Evolutionary conservation across 2,888 invertebrate genomes (phyloP).

Genomic region (Exephanes ischioxanthus): DNA sequence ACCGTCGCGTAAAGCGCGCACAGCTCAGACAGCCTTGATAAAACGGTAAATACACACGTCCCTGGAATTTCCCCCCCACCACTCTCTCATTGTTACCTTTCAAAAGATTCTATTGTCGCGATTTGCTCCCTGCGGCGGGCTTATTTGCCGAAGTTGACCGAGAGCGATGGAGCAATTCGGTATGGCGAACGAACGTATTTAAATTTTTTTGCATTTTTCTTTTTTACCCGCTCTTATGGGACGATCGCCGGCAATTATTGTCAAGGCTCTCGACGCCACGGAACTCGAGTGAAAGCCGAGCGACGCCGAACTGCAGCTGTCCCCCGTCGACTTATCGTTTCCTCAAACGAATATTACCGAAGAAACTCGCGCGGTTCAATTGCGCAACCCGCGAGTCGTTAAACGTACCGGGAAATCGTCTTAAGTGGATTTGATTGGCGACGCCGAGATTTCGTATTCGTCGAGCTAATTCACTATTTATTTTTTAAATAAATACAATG

Average conservation of each 20-base stretch:
- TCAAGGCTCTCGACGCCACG: conserved; percentile 5
- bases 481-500: conserved; percentile 81
- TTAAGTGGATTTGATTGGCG: conserved; percentile 14
- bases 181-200: not conserved
- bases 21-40: not conserved
- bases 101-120: conserved; percentile 18
- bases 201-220: not conserved
- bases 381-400: conserved; percentile 8
- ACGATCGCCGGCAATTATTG: not conserved
- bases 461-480: conserved; percentile 73
- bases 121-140: not conserved
- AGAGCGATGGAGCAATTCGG: not conserved
- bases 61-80: conserved; percentile 19
- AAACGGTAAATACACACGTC: conserved; percentile 9
- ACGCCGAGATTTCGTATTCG: not conserved
- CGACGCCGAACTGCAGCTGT: conserved; percentile 13
- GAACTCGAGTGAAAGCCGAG: conserved; percentile 27
- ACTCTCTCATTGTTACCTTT: conserved; percentile 1
- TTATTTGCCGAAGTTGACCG: conserved; percentile 1
- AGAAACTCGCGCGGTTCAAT: not conserved
- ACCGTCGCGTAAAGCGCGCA: too few species aligned
- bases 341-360: not conserved
- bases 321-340: conserved; percentile 18
- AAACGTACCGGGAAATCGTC: not conserved
- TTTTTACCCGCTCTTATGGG: not conserved